A percentile compares a stretch with the other conserved stretches of the same genome.
These are phyloP conservation scores for Nomada fabriciana DNA, from an alignment of 2,888 invertebrate genomes.

Conservation along the genomic window DNA sequence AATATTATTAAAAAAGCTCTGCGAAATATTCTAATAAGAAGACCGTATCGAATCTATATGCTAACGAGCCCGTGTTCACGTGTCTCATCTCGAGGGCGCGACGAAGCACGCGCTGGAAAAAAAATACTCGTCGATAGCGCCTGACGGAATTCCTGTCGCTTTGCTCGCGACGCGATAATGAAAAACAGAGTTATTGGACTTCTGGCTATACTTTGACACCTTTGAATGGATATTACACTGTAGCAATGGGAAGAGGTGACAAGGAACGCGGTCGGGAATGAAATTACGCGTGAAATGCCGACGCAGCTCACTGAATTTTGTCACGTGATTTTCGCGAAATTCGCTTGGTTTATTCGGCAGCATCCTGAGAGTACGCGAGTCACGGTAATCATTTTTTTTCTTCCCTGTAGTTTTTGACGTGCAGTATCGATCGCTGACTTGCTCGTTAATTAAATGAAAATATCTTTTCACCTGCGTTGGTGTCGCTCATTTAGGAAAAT, in stretches of 20 bases:
- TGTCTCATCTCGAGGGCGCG: neutral
- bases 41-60: neutral
- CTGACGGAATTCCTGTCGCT: constrained; percentile 22
- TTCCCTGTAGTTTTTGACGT: neutral
- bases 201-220: constrained; percentile 51
- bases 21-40: no score
- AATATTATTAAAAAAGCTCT: no score
- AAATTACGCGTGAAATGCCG: constrained; percentile 47
- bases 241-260: neutral
- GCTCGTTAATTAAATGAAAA: neutral
- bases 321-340: constrained; percentile 30
- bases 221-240: constrained; percentile 46
- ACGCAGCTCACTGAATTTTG: constrained; percentile 1
- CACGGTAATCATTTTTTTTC: neutral
- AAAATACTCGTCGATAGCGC: neutral
- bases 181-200: constrained; percentile 53
- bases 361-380: neutral
- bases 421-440: neutral
- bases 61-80: neutral
- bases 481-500: no score
- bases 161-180: constrained; percentile 36
- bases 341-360: constrained; percentile 12
- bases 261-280: constrained; percentile 23
- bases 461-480: neutral
- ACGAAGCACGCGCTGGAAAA: neutral